Evolutionary conservation across 2,113 vertebrate genomes (phyloP).

Genomic region (Gobius niger): DNA sequence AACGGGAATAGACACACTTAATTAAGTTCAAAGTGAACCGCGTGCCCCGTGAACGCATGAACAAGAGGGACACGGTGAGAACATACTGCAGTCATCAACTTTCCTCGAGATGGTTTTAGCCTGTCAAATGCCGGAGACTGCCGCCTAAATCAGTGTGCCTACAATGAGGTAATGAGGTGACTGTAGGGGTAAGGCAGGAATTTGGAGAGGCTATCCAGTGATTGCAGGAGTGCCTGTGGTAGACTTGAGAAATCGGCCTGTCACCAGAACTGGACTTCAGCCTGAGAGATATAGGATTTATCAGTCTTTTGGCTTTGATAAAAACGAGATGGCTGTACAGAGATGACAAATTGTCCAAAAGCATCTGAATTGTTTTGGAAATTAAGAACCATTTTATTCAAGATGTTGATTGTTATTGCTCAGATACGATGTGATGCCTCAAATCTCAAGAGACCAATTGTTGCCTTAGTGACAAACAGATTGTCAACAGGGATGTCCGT

Average conservation of each 20-base stretch:
- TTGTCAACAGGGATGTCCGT: not conserved
- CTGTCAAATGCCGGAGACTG: constrained; percentile 41
- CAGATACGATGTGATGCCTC: not conserved
- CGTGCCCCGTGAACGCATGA: constrained; percentile 15
- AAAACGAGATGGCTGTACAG: constrained; percentile 34
- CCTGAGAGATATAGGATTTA: constrained; percentile 44
- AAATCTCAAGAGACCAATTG: constrained; percentile 2
- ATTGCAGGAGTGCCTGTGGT: constrained; percentile 58
- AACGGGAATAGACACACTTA: constrained; percentile 59
- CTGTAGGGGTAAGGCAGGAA: constrained; percentile 54
- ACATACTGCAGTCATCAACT: constrained; percentile 38
- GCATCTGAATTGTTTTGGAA: not conserved
- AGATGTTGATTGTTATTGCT: not conserved
- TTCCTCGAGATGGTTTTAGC: constrained; percentile 16
- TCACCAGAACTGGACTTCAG: constrained; percentile 58
- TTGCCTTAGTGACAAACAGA: not conserved
- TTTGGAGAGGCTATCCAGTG: constrained; percentile 54
- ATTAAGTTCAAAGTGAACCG: constrained; percentile 59
- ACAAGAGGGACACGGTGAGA: constrained; percentile 27
- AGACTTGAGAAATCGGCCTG: constrained; percentile 37
- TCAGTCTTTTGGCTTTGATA: constrained; percentile 48
- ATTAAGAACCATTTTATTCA: not conserved
- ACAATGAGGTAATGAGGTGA: constrained; percentile 54
- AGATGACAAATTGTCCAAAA: constrained; percentile 14
- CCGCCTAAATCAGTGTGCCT: constrained; percentile 42